phyloP scores from a whole-genome alignment of 1,140 invertebrate genomes.

The Pseudobourletiella spinata region DNA sequence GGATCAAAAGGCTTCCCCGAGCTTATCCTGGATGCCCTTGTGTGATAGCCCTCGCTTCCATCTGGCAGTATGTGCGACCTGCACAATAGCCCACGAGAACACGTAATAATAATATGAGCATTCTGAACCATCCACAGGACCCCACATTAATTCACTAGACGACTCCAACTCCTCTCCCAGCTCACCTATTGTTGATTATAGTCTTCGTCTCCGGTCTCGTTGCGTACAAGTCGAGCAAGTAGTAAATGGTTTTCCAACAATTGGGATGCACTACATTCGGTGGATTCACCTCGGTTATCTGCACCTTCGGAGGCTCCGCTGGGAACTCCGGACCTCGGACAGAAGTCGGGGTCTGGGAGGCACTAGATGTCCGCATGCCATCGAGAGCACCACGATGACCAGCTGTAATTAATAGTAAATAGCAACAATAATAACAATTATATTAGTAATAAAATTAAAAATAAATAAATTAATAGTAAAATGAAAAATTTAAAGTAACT shows the following conservation, averaged over 20 bases:
- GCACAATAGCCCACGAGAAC: too few relatives aligned
- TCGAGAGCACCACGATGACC: slow-evolving; percentile 17
- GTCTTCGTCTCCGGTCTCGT: slow-evolving; percentile 91
- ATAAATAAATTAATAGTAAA: too few relatives aligned
- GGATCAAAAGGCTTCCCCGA: slow-evolving; percentile 7
- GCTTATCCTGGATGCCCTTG: not conserved
- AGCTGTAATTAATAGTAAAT: too few relatives aligned
- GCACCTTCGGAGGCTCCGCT: not conserved
- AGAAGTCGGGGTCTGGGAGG: slow-evolving; percentile 32
- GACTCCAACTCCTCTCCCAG: too few relatives aligned
- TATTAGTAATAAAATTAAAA: not conserved
- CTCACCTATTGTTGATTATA: slow-evolving; percentile 48
- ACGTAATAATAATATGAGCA: too few relatives aligned
- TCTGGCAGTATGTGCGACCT: slow-evolving; percentile 7
- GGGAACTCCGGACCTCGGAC: slow-evolving; percentile 25
- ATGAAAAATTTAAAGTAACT: too few relatives aligned
- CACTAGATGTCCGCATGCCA: slow-evolving; percentile 26
- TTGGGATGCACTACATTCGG: slow-evolving; percentile 51
- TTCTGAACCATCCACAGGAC: too few relatives aligned
- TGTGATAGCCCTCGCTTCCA: slow-evolving; percentile 11
- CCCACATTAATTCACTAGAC: too few relatives aligned
- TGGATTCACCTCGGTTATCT: slow-evolving; percentile 1
- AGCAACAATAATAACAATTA: too few relatives aligned
- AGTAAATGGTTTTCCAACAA: slow-evolving; percentile 91
- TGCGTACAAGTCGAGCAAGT: slow-evolving; percentile 83